Percentiles rank a stretch among this genome's conserved stretches.
Evolutionary conservation across 2,888 invertebrate species (phyloP).

Genomic region (Clepsis dumicolana): DNA sequence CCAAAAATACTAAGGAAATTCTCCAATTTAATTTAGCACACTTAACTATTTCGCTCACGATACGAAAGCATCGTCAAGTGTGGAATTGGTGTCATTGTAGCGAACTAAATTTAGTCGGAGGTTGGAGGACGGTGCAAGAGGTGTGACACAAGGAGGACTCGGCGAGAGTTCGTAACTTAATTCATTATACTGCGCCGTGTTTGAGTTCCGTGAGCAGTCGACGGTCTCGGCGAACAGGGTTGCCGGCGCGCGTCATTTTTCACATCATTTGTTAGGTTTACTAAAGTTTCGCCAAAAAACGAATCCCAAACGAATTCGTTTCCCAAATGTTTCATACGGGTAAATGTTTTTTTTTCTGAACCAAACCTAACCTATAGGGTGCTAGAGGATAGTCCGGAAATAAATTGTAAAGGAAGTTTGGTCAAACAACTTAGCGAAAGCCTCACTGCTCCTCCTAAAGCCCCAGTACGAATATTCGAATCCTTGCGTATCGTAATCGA

Average conservation of each 20-base stretch:
- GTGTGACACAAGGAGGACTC: slow-evolving; percentile 69
- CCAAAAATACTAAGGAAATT: slow-evolving; percentile 1
- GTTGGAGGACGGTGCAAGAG: slow-evolving; percentile 56
- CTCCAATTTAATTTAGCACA: slow-evolving; percentile 21
- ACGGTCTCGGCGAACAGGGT: slow-evolving; percentile 53
- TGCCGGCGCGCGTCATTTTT: slow-evolving; percentile 18
- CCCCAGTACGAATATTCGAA: too few species aligned
- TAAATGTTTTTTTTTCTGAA: too few species aligned
- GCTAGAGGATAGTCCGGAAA: neutral
- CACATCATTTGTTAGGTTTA: too few species aligned
- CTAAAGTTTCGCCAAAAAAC: too few species aligned
- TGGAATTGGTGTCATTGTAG: slow-evolving; percentile 38
- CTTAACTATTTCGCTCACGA: slow-evolving; percentile 25
- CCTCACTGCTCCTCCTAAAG: neutral
- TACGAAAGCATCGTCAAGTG: slow-evolving; percentile 36
- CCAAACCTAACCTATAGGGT: too few species aligned
- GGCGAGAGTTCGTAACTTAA: slow-evolving; percentile 79
- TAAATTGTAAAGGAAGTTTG: neutral
- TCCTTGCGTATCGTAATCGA: too few species aligned
- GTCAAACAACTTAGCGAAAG: neutral
- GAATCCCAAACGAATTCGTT: too few species aligned
- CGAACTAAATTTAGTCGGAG: slow-evolving; percentile 48
- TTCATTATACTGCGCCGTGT: slow-evolving; percentile 81
- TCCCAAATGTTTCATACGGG: too few species aligned
- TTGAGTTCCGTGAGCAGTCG: slow-evolving; percentile 74